Base-by-base conservation (phyloP, 1,140 invertebrate species). In the Drosophila arawakana region DNA sequence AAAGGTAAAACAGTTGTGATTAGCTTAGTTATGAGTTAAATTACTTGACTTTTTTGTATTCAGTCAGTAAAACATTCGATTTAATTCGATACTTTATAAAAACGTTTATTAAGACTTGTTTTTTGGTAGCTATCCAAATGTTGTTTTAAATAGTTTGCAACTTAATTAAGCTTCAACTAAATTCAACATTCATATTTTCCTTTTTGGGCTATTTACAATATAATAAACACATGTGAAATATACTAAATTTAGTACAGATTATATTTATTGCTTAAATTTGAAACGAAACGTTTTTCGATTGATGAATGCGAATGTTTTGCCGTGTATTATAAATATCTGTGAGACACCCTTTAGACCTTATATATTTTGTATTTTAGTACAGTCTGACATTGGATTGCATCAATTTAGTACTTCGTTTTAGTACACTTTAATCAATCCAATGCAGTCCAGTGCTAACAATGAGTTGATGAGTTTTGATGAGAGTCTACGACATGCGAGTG, bases 401-500 rank as follows among this genome's bases (percentile, higher is more conserved):
- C 9, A 65, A 34, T 55, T 70, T 37, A 59, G 69, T 21, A 57
- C 34, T 62, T 4, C 37, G 4, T n/a, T 37, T 52, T 50, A 66
- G 13, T 59, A 52, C 35, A 72, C 21, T 7, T 39, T 35, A 30
- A 18, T 21, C 39, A 59, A 67, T 34, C 47, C 46, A 67, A 52
- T 52, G 54, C 34, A 63, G 41, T 13, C 59, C 57, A 47, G 25
- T 30, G 3, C 44, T 11, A 76, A 68, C 13, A 52, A 78, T 59
- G 65, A 50, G 39, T 54, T 76, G 39, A 66, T 84, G 69, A 66
- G 67, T 52, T 65, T 30, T 55, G 13, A 80, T 78, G 73, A 78
- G 75, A 80, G 85, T 89, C 84, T 84, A 58, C 57, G 55, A 85
- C 55, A 90, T 89, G 84, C 84, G 84, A 88, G 84, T 88, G 84